Evolutionary conservation across 1,140 invertebrate species (phyloP).

Genomic region (Dufourea novaeangliae): DNA sequence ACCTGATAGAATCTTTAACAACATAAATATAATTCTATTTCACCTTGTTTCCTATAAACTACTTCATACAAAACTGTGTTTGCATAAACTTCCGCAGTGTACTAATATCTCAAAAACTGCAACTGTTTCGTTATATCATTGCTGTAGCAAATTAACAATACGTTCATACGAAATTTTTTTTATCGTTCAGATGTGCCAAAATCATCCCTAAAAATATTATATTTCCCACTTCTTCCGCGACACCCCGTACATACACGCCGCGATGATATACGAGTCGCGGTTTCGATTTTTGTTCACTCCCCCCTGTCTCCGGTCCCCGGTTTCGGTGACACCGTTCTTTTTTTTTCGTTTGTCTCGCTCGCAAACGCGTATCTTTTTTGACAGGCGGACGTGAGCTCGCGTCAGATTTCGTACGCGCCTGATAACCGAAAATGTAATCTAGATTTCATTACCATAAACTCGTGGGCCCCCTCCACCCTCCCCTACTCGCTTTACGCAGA

Average conservation of each 20-base stretch:
- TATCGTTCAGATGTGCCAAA: no score
- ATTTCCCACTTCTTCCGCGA: no score
- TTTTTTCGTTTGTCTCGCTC: background rate
- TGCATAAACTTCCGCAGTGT: no score
- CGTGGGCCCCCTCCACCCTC: background rate
- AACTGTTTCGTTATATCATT: no score
- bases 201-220: no score
- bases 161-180: no score
- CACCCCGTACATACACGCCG: conserved; percentile 57
- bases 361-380: conserved; percentile 15
- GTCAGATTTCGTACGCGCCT: conserved; percentile 22
- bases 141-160: no score
- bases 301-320: background rate
- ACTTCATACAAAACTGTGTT: no score
- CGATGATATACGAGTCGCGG: conserved; percentile 58
- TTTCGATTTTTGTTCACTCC: conserved; percentile 15
- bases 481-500: background rate
- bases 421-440: conserved; percentile 59
- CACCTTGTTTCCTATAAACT: no score
- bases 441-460: conserved; percentile 65
- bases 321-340: background rate
- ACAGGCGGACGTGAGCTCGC: conserved; percentile 5
- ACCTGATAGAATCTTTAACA: no score
- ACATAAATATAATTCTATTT: no score
- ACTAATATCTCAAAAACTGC: no score